Conservation (phyloP, 2,888 invertebrate genomes). For the Sphaerophoria rueppellii region DNA sequence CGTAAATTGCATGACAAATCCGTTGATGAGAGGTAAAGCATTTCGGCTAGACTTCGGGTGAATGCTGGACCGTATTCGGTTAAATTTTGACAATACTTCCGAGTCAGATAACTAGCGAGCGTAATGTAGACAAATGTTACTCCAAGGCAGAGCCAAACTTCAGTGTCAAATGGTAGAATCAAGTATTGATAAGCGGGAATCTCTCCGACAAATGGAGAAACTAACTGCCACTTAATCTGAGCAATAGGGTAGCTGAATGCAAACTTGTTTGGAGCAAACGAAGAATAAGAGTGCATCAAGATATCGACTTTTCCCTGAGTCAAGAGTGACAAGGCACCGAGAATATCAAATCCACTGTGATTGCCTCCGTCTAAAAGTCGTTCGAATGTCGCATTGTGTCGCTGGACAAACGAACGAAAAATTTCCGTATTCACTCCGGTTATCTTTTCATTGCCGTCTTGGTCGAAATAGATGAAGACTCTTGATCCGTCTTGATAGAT, state of each 20-base stretch:
- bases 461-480: conserved; percentile 46
- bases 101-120: conserved; percentile 6
- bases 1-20: not conserved
- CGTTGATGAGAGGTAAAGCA: conserved; percentile 47
- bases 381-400: conserved; percentile 56
- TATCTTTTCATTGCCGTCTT: conserved; percentile 10
- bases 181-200: conserved; percentile 43
- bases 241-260: conserved; percentile 62
- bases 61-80: conserved; percentile 53
- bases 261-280: conserved; percentile 24
- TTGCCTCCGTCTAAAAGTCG: not conserved
- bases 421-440: conserved; percentile 49
- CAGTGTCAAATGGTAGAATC: conserved; percentile 40
- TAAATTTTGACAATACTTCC: not conserved
- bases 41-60: conserved; percentile 35
- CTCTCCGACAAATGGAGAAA: conserved; percentile 51
- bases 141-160: conserved; percentile 45
- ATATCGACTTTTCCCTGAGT: conserved; percentile 54
- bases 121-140: conserved; percentile 51
- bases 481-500: conserved; percentile 53
- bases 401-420: conserved; percentile 49
- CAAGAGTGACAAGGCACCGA: conserved; percentile 24
- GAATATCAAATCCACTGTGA: conserved; percentile 41
- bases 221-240: conserved; percentile 40
- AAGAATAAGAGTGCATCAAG: conserved; percentile 50